Evolutionary conservation across 2,888 invertebrate genomes (phyloP).

Genomic region (Pediacus dermestoides): DNA sequence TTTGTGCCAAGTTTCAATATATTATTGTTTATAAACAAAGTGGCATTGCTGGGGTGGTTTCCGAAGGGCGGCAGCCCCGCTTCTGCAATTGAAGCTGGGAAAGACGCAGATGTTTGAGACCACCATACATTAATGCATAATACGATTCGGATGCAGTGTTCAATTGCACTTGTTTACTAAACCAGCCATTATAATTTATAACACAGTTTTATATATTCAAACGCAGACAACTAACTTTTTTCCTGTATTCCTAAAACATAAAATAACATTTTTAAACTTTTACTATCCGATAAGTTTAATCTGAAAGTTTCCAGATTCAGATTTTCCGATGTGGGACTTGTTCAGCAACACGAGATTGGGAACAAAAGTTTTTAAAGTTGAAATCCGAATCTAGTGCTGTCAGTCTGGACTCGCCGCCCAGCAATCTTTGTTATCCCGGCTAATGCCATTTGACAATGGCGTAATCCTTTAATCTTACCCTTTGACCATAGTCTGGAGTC

Average conservation of each 20-base stretch:
- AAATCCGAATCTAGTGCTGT: conserved; percentile 14
- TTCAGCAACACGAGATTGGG: background rate
- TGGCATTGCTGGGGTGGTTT: no score
- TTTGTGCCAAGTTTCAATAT: no score
- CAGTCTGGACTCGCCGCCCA: conserved; percentile 21
- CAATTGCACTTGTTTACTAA: conserved; percentile 13
- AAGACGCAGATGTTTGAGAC: conserved; percentile 15
- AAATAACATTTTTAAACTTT: no score
- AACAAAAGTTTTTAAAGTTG: background rate
- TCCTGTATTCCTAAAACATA: no score
- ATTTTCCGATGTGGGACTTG: no score
- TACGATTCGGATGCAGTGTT: conserved; percentile 16
- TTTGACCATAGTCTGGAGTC: conserved; percentile 32
- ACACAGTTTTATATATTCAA: no score
- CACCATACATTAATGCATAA: conserved; percentile 15
- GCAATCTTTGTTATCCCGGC: conserved; percentile 40
- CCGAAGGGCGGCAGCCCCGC: no score
- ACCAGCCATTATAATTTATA: no score
- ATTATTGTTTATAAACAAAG: no score
- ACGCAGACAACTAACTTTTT: no score
- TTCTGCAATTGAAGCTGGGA: conserved; percentile 15
- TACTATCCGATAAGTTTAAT: no score
- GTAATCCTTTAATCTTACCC: conserved; percentile 41
- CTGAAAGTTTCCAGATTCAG: no score
- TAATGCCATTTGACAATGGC: conserved; percentile 41